phyloP scores from a whole-genome alignment of 2,113 vertebrate genomes.

The Oncorhynchus masou region DNA sequence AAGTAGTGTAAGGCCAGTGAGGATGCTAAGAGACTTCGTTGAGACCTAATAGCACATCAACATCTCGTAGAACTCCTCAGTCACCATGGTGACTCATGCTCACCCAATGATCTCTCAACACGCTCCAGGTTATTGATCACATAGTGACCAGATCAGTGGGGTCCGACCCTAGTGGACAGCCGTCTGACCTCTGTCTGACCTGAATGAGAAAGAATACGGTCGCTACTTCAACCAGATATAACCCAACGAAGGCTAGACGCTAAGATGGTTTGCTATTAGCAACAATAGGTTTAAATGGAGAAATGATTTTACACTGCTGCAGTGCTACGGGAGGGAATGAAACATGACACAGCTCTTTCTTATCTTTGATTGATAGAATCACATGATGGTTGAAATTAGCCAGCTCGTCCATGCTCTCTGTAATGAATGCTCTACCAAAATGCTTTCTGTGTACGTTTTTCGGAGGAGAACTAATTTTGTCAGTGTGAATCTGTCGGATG shows the following conservation, averaged over 20 bases:
- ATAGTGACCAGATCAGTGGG: constrained; percentile 6
- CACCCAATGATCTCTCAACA: constrained; percentile 3
- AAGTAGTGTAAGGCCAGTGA: not conserved
- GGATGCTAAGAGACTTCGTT: not conserved
- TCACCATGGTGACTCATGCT: constrained; percentile 29
- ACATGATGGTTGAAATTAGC: not conserved
- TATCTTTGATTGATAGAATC: not conserved
- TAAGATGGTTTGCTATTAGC: too few relatives aligned
- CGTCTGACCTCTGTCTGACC: not conserved
- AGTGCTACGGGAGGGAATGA: too few relatives aligned
- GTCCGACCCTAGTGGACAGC: not conserved
- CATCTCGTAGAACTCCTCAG: constrained; percentile 30
- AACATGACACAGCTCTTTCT: too few relatives aligned
- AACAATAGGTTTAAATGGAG: too few relatives aligned
- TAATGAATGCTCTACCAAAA: not conserved
- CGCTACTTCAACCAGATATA: too few relatives aligned
- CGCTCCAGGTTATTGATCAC: constrained; percentile 42
- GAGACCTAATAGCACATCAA: constrained; percentile 40
- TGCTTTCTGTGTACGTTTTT: not conserved
- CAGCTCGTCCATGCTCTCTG: not conserved
- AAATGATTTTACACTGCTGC: too few relatives aligned
- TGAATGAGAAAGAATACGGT: not conserved
- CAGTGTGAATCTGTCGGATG: not conserved
- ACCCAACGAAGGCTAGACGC: too few relatives aligned
- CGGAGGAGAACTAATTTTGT: not conserved